Conservation (phyloP, 2,113 vertebrate species). For the Azemiops feae region DNA sequence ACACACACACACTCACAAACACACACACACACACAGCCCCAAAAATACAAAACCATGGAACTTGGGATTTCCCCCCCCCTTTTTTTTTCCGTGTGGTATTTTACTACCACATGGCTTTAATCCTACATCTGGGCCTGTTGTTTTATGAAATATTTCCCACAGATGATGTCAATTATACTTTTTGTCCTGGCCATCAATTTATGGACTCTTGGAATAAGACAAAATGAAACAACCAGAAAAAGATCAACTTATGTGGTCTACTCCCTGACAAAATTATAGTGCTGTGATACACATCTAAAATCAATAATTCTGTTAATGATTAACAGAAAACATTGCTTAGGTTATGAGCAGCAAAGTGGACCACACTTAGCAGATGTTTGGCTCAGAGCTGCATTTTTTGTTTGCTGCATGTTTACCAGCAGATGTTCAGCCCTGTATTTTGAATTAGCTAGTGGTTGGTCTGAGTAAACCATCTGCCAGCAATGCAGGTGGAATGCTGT, state of each 20-base stretch:
- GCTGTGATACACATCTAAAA: conserved; percentile 90
- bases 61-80: conserved; percentile 79
- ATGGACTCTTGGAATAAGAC: conserved; percentile 86
- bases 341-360: conserved; percentile 84
- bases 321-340: conserved; percentile 84
- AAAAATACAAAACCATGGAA: conserved; percentile 75
- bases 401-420: conserved; percentile 87
- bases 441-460: conserved; percentile 74
- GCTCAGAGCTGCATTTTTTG: conserved; percentile 80
- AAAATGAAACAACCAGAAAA: conserved; percentile 89
- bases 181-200: conserved; percentile 90
- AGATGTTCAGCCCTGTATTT: conserved; percentile 82
- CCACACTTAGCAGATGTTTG: conserved; percentile 84
- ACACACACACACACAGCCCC: conserved; percentile 49
- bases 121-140: conserved; percentile 91
- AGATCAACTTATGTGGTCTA: conserved; percentile 89
- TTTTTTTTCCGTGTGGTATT: conserved; percentile 88
- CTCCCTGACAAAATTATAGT: conserved; percentile 86
- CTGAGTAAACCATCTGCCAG: conserved; percentile 78
- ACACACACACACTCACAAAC: conserved; percentile 58
- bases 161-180: conserved; percentile 91
- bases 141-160: conserved; percentile 95
- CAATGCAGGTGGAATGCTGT: conserved; percentile 84
- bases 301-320: conserved; percentile 89
- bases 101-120: conserved; percentile 91